Conservation (phyloP, 2,888 invertebrate genomes). For the Amblyjoppa fuscipennis region DNA sequence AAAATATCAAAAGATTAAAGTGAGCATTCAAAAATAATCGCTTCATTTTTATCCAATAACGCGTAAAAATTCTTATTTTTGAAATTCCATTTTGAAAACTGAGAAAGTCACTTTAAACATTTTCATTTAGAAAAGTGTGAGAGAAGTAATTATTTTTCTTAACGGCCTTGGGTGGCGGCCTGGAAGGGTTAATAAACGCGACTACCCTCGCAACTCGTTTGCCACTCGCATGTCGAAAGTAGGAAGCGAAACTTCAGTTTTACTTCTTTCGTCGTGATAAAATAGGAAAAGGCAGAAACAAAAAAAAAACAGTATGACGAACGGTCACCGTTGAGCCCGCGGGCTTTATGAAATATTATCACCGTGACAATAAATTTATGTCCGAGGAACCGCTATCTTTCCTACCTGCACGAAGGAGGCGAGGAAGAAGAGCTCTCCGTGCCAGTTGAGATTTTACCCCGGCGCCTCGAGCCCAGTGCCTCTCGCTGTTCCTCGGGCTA, state of each 20-base stretch:
- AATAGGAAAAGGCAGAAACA: conserved; percentile 10
- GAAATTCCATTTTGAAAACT: no score
- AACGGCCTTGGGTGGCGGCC: no score
- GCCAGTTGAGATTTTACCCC: not conserved
- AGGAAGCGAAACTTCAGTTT: conserved; percentile 26
- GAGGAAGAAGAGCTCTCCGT: not conserved
- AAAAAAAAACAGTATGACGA: not conserved
- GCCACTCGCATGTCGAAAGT: conserved; percentile 8
- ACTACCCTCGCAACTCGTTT: not conserved
- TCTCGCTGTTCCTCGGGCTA: conserved; percentile 3
- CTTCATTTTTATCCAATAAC: no score
- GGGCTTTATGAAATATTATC: conserved; percentile 5
- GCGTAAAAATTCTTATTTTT: no score
- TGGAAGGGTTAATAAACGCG: not conserved
- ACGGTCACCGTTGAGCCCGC: not conserved
- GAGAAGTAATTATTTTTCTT: no score
- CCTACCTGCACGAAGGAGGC: not conserved
- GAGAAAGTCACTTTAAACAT: no score
- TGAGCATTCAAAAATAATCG: no score
- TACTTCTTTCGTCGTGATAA: not conserved
- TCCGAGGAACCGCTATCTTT: conserved; percentile 11
- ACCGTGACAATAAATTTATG: conserved; percentile 43
- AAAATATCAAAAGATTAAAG: no score
- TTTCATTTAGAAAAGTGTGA: no score
- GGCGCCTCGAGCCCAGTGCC: conserved; percentile 14